Evolutionary conservation across 2,888 invertebrate species (phyloP).

Genomic region (Callyntrura guangdongensis): DNA sequence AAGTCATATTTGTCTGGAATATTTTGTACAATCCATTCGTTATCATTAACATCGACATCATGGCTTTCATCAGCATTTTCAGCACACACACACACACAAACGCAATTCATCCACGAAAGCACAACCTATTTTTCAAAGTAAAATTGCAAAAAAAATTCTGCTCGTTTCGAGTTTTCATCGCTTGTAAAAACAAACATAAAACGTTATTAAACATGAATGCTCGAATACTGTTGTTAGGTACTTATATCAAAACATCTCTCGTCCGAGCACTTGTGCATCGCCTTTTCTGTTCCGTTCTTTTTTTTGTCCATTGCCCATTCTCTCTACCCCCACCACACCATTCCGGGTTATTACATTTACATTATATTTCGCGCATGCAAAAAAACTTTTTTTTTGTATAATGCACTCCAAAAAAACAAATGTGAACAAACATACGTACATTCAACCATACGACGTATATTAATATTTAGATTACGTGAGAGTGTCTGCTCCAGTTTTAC

Average conservation of each 20-base stretch:
- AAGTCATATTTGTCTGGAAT: neutral
- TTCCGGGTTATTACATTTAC: neutral
- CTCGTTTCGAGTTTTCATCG: constrained; percentile 35
- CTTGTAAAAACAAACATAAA: constrained; percentile 60
- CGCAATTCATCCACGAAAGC: no score
- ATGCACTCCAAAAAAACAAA: constrained; percentile 20
- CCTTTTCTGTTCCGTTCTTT: constrained; percentile 26
- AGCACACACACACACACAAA: neutral
- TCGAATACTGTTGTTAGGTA: constrained; percentile 15
- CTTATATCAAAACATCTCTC: neutral
- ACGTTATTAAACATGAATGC: constrained; percentile 58
- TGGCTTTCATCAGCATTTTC: no score
- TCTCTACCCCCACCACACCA: neutral
- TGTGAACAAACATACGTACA: constrained; percentile 7
- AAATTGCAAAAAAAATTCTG: constrained; percentile 45
- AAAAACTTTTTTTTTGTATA: constrained; percentile 27
- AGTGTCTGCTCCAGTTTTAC: constrained; percentile 32
- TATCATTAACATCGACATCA: no score
- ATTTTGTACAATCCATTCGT: no score
- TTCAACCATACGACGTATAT: no score
- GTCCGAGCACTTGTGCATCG: no score
- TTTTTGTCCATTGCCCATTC: constrained; percentile 8
- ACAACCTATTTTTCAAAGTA: constrained; percentile 17
- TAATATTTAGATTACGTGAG: constrained; percentile 51
- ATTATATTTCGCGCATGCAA: neutral